Base-by-base conservation (phyloP, 2,797 vertebrate species). In the Halcyon leucocephala region DNA sequence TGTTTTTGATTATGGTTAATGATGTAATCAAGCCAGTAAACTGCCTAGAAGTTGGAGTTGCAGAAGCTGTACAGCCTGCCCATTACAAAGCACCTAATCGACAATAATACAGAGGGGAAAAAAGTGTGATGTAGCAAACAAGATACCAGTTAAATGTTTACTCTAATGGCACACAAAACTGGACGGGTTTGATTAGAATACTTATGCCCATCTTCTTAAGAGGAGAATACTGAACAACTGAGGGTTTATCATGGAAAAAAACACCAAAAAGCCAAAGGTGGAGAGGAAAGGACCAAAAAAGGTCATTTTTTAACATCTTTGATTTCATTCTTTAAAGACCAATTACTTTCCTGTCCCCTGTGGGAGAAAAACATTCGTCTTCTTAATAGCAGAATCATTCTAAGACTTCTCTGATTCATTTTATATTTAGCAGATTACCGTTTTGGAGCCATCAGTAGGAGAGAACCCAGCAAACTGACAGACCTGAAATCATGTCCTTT, bases 401-500 rank as follows among this genome's bases (percentile, higher is more conserved):
- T 97, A 97, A 98, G 98, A 98, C 98, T 98, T 98, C 97, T 97
- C 92, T 98, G 98, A 98, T 98, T 98, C 97, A 98, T 98, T 98
- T 98, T 98, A 98, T 98, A 98, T 98, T 98, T 98, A 98, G 98
- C 93, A 98, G 98, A 98, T 98, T 98, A 98, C 96, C 97, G 98
- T 98, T 98, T 98, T 97, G 96, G 97, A 98, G 97, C 98, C 98
- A 98, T 98, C 98, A 98, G 98, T 97, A 96, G 97, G 96, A 98
- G 97, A 98, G 97, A 98, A 97, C 97, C 93, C 97, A 97, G 96
- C 95, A 98, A 98, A 97, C 96, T 98, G 98, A 98, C 98, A 98
- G 98, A 98, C 95, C 96, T 98, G 98, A 98, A 98, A 98, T 98
- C 98, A 98, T 98, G 98, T 98, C 98, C 97, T 98, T 99, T 99